phyloP scores from a whole-genome alignment of 2,113 vertebrate genomes.

The Caloenas nicobarica region DNA sequence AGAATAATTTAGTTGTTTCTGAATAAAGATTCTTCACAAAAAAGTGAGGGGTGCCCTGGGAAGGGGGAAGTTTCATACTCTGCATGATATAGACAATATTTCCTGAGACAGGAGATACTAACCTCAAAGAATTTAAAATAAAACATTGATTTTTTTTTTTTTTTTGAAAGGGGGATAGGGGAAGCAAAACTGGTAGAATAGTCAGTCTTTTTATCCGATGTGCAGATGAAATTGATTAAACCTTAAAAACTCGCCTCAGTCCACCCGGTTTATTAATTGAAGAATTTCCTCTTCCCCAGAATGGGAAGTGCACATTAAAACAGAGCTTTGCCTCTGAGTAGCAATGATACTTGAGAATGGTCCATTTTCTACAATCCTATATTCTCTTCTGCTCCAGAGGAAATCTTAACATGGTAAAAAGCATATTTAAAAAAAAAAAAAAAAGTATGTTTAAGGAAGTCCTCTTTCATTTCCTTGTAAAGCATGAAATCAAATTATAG shows the following conservation, averaged over 20 bases:
- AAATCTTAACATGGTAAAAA: constrained; percentile 83
- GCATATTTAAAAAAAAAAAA: neutral
- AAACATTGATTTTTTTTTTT: constrained; percentile 78
- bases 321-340: constrained; percentile 77
- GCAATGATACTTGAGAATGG: constrained; percentile 80
- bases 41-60: neutral
- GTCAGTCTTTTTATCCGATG: constrained; percentile 78
- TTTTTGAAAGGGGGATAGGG: constrained; percentile 58
- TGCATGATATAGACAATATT: constrained; percentile 80
- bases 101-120: constrained; percentile 85
- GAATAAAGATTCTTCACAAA: constrained; percentile 64
- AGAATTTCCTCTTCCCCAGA: constrained; percentile 85
- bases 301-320: constrained; percentile 85
- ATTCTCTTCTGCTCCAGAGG: constrained; percentile 76
- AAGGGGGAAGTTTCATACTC: constrained; percentile 57
- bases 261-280: constrained; percentile 89
- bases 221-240: constrained; percentile 86
- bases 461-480: constrained; percentile 79
- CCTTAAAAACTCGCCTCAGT: constrained; percentile 80
- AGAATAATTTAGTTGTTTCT: constrained; percentile 68
- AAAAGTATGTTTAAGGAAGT: constrained; percentile 76
- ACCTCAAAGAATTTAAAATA: constrained; percentile 83
- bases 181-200: constrained; percentile 72
- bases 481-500: constrained; percentile 84
- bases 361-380: constrained; percentile 77